phyloP scores from a whole-genome alignment of 2,797 vertebrate species.

The Acridotheres tristis region DNA sequence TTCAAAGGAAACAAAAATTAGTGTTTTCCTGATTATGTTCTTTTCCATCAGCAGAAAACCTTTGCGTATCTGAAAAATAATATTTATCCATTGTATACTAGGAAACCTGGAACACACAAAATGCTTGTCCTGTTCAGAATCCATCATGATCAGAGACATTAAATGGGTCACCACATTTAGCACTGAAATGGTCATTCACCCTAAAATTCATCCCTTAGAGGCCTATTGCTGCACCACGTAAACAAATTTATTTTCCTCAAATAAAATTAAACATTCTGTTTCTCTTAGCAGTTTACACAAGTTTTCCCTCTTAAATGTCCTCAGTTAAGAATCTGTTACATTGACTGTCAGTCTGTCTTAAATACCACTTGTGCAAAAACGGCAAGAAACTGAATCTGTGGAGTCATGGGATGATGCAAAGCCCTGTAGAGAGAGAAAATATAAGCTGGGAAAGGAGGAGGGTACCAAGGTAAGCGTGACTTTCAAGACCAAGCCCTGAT shows the following conservation, averaged over 20 bases:
- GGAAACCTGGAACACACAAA: neutral
- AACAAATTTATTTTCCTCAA: neutral
- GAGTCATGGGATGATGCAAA: rapidly evolving
- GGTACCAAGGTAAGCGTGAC: neutral
- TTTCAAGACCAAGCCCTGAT: neutral
- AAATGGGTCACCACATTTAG: neutral
- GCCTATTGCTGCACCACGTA: neutral
- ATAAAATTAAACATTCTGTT: neutral
- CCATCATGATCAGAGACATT: neutral
- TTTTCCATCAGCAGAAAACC: neutral
- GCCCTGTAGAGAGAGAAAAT: neutral
- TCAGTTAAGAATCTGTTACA: neutral
- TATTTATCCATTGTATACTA: neutral
- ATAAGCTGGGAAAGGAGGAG: neutral
- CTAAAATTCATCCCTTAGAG: neutral
- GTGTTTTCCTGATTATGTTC: neutral
- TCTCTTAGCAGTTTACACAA: neutral
- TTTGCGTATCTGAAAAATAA: neutral
- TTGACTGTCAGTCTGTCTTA: neutral
- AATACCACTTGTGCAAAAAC: neutral
- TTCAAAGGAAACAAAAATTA: neutral
- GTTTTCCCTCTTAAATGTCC: neutral
- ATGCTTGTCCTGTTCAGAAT: neutral
- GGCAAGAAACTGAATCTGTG: neutral
- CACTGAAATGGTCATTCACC: neutral